Percentiles rank a stretch among this genome's conserved stretches.
phyloP scores from a whole-genome alignment of 2,888 invertebrate genomes.

The Mactromeris polynyma region DNA sequence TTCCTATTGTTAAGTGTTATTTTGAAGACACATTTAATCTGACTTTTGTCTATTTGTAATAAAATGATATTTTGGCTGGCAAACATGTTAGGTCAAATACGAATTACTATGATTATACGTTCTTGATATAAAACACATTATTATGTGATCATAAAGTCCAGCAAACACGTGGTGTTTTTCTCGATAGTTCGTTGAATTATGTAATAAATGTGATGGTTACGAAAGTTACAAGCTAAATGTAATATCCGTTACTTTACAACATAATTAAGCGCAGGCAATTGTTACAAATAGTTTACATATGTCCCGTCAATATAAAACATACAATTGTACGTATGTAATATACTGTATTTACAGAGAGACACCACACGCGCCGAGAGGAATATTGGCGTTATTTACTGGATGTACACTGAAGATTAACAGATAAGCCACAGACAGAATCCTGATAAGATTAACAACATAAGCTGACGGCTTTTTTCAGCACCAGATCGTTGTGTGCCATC shows the following conservation, averaged over 20 bases:
- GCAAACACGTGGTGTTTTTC: not conserved
- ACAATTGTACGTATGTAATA: not conserved
- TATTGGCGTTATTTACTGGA: conserved; percentile 9
- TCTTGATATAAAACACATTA: not conserved
- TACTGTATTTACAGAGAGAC: not conserved
- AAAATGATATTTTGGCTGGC: not conserved
- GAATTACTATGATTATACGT: not conserved
- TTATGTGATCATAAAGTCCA: not conserved
- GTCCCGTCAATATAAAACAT: not conserved
- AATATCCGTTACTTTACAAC: not conserved
- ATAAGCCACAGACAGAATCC: conserved; percentile 2
- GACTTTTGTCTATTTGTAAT: not conserved
- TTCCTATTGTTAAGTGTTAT: no score
- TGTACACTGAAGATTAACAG: not conserved
- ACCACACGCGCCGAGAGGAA: not conserved
- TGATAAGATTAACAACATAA: conserved; percentile 8
- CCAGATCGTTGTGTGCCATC: not conserved
- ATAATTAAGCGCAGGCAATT: not conserved
- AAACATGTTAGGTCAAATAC: conserved; percentile 3
- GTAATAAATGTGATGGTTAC: not conserved
- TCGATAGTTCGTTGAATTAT: not conserved
- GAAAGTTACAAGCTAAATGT: not conserved
- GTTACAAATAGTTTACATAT: conserved; percentile 15
- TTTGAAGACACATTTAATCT: no score
- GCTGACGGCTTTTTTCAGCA: conserved; percentile 6